Percentiles rank a stretch among this genome's conserved stretches.
Conservation (phyloP, 1,140 invertebrate species). For the Heliothis subflexa region DNA sequence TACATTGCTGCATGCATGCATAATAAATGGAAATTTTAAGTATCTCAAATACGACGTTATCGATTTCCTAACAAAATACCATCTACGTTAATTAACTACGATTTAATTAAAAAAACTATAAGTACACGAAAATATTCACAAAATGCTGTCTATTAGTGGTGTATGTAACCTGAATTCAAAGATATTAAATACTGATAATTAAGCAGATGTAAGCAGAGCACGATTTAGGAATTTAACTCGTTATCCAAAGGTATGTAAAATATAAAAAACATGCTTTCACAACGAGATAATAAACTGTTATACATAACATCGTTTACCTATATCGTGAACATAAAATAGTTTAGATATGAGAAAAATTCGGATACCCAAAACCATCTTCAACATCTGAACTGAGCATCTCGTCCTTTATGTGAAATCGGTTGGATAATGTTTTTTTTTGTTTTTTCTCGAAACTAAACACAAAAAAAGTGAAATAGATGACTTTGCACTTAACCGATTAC, state of each 20-base stretch:
- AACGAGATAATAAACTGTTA: neutral
- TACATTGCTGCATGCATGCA: no score
- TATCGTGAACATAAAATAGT: neutral
- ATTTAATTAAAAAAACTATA: neutral
- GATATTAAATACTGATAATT: conserved; percentile 10
- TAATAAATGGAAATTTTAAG: neutral
- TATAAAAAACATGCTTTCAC: neutral
- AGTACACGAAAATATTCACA: conserved; percentile 1
- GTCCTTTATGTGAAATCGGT: no score
- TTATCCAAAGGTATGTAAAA: neutral
- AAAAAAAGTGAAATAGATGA: no score
- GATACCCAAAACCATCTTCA: neutral
- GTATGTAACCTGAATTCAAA: neutral
- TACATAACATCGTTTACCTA: neutral
- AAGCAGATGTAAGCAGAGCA: conserved; percentile 2
- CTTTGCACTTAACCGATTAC: no score
- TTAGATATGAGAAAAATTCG: neutral
- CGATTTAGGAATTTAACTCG: neutral
- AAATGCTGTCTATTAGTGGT: conserved; percentile 21
- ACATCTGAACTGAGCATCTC: no score
- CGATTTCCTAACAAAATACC: neutral
- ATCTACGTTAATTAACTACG: neutral
- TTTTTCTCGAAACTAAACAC: no score
- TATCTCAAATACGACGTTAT: neutral
- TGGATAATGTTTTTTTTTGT: no score